These are phyloP conservation scores for Pogonocichla stellata DNA, from an alignment of 2,113 vertebrate species.

Conservation along the genomic window DNA sequence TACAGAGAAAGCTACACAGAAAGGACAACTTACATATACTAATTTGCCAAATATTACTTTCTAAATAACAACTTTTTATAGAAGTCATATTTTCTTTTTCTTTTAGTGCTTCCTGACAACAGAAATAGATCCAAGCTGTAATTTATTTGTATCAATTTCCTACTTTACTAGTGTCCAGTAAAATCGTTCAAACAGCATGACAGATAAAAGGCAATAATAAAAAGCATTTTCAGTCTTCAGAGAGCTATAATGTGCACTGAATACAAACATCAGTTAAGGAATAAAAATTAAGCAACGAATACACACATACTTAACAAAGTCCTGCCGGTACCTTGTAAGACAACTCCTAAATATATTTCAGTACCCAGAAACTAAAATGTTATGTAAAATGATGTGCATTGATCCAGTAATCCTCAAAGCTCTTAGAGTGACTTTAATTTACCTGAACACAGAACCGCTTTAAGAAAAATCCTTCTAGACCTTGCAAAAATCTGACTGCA, in stretches of 20 bases:
- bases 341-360: constrained; percentile 44
- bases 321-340: not conserved
- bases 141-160: constrained; percentile 72
- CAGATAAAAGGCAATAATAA: constrained; percentile 71
- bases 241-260: constrained; percentile 55
- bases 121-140: constrained; percentile 66
- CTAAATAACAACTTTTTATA: constrained; percentile 58
- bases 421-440: constrained; percentile 57
- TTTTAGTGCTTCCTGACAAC: constrained; percentile 65
- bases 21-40: constrained; percentile 62
- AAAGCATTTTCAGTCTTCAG: constrained; percentile 59
- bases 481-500: constrained; percentile 39
- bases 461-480: constrained; percentile 60
- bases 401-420: constrained; percentile 55
- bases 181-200: constrained; percentile 69
- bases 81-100: constrained; percentile 49
- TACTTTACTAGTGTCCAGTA: constrained; percentile 64
- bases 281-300: constrained; percentile 24
- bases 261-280: constrained; percentile 40
- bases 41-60: constrained; percentile 68
- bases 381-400: constrained; percentile 38
- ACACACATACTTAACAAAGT: not conserved
- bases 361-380: constrained; percentile 41
- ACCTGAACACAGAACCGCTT: constrained; percentile 43
- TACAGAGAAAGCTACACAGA: constrained; percentile 25